Percentiles rank a stretch among this genome's conserved stretches.
Evolutionary conservation across 1,140 invertebrate species (phyloP).

Genomic region (Tyrophagus putrescentiae): DNA sequence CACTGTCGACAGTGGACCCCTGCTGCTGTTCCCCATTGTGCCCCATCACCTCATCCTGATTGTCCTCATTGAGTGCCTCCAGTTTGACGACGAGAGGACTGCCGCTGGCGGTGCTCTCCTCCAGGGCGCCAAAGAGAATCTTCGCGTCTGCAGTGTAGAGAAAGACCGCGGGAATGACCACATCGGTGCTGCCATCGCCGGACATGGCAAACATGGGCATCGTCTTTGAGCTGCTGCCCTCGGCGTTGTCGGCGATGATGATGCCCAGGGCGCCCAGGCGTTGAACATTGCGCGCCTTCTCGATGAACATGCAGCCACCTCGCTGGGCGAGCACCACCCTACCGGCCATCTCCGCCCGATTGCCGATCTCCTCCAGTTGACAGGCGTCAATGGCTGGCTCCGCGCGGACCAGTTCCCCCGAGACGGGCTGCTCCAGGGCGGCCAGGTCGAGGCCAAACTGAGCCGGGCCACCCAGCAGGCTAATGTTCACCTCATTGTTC

Average conservation of each 20-base stretch:
- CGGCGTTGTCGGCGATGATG: constrained; percentile 74
- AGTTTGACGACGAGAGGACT: too few species aligned
- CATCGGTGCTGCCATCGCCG: constrained; percentile 71
- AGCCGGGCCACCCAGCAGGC: constrained; percentile 63
- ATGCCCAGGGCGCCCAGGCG: constrained; percentile 62
- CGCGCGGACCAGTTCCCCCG: constrained; percentile 42
- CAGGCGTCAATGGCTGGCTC: constrained; percentile 56
- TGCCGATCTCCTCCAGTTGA: constrained; percentile 43
- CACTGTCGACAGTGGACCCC: too few species aligned
- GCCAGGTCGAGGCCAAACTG: constrained; percentile 69
- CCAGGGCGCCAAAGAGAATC: constrained; percentile 42
- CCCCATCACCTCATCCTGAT: too few species aligned
- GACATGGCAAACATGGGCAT: constrained; percentile 88
- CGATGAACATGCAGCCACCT: constrained; percentile 86
- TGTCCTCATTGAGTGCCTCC: too few species aligned
- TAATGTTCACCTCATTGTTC: constrained; percentile 28
- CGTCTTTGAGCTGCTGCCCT: constrained; percentile 49
- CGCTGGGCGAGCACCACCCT: constrained; percentile 69
- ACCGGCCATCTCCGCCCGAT: constrained; percentile 42
- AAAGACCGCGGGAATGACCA: constrained; percentile 78
- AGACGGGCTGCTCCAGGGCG: neutral
- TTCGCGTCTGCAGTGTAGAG: constrained; percentile 64
- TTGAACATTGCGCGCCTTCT: constrained; percentile 76
- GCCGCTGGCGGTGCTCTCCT: too few species aligned
- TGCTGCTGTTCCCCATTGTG: too few species aligned